Evolutionary conservation across 2,113 vertebrate species (phyloP), one percentile per base, ranked within the genome.

Genomic region (Pachypanchax playfairii): DNA sequence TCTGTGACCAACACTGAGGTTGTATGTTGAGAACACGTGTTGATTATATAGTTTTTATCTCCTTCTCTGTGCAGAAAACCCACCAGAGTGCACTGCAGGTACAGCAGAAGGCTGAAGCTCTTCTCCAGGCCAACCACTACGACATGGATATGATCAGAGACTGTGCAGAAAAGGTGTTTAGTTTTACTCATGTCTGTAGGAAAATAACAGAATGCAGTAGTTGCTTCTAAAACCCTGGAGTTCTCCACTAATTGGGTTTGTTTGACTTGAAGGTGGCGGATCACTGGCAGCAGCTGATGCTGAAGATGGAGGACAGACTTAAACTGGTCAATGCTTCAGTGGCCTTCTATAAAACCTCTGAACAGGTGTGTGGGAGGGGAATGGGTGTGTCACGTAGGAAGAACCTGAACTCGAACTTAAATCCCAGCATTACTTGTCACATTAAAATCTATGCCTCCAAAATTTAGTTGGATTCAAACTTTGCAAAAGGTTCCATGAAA

Each of bases 251-350:
- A n/a, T n/a, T 8, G 1, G 1, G 61, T 65, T 59, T 52, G 15
- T 81, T 51, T 72, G 14, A 44, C 26, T 42, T 55, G 20, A 82
- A 90, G 75, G 98, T 99, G 50, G 98, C 97, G 44, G 97, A 97
- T 0, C 97, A 99, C 46, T 98, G 98, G 98, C 98, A 99, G 57
- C 97, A 99, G 82, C 93, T 99, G 74, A 99, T 99, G 98, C 93
- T 99, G 59, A 99, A 98, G 91, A 99, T 99, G 97, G 97, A 99
- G 74, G 97, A 99, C 73, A 93, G 97, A 28, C 94, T 99, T 39
- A 99, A 99, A 79, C 95, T 99, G 35, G 97, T 99, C 75, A 99
- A 99, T 13, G 97, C 97, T 1, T 99, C 97, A 0, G 97, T 99
- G 44, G 97, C 97, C 84, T 99, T 99, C 88, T 99, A 99, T 88